Conservation (phyloP, 2,888 invertebrate genomes). For the Morpho deidamia region DNA sequence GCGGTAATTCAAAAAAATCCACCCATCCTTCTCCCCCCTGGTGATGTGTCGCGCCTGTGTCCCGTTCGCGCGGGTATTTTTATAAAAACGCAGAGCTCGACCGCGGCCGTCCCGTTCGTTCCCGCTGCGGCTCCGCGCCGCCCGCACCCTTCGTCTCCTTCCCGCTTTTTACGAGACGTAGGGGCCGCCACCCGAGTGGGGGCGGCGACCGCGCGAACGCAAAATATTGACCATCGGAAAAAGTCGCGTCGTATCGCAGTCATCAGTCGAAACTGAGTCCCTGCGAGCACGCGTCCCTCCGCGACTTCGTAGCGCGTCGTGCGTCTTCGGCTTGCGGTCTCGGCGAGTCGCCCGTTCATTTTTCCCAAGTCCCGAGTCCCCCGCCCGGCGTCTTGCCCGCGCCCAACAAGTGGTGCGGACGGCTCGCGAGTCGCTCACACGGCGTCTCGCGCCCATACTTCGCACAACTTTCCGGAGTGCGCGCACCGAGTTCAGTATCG, state of each 20-base stretch:
- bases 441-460: conserved; percentile 68
- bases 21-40: conserved; percentile 65
- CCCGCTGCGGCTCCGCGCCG: conserved; percentile 58
- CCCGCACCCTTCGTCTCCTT: conserved; percentile 77
- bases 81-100: conserved; percentile 77
- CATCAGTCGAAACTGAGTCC: conserved; percentile 78
- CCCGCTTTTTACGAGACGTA: conserved; percentile 79
- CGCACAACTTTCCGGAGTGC: conserved; percentile 63
- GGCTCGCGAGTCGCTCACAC: conserved; percentile 36
- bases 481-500: conserved; percentile 50
- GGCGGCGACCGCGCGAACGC: conserved; percentile 77
- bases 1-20: conserved; percentile 73
- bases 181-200: conserved; percentile 72
- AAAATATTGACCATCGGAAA: conserved; percentile 80
- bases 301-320: conserved; percentile 69
- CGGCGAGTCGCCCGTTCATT: conserved; percentile 60
- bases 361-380: conserved; percentile 61
- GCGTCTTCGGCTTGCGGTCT: conserved; percentile 74
- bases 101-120: conserved; percentile 74
- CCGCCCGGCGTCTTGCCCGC: conserved; percentile 70
- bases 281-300: conserved; percentile 67
- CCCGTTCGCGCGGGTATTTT: conserved; percentile 70
- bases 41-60: conserved; percentile 39
- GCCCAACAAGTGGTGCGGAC: conserved; percentile 69
- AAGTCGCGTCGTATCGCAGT: conserved; percentile 79